Evolutionary conservation across 2,113 vertebrate genomes (phyloP), one percentile per base, ranked within the genome.

Genomic region (Ochotona curzoniae): DNA sequence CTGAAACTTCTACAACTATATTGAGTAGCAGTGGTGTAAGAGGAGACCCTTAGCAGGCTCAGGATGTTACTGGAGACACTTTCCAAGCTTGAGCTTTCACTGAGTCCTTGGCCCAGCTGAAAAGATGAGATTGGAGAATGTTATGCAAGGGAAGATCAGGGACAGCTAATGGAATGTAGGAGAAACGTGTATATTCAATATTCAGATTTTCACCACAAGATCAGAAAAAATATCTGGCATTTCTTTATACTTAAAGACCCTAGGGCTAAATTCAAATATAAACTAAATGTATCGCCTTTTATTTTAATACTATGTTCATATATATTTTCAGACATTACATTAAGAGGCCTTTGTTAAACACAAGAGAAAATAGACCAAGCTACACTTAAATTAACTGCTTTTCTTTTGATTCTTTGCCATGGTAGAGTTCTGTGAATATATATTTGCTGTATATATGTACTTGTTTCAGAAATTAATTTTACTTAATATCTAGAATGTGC

Each of bases 391-490:
- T 79, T 17, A 86, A 66, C 32, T 44, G 38, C 6, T 44, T 44
- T 80, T 26, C 66, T 87, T 76, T 81, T n/a, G 26, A 63, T 81
- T 32, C 38, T 23, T 79, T 96, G 74, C 23, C 30, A 32, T 87
- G 90, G 13, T 21, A 86, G 93, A 4, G 15, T 51, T 69, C 14
- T 32, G 18, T 70, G 80, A 76, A 84, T 18, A 21, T 74, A 10
- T 14, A 91, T 7, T 94, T 44, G 90, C 8, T 75, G 1, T 13
- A 49, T 96, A 23, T 28, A 35, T 4, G 90, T 32, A 61, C 87
- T 92, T 83, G 7, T 47, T 95, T 63, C 67, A 44, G 32, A 8
- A 94, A 80, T 95, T 96, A 89, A 91, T 94, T 96, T 92, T 83
- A 47, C n/a, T 63, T 95, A 92, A 60, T 47, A 38, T 73, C 66